Evolutionary conservation across 2,888 invertebrate species (phyloP).

Genomic region (Drosophila paramelanica): DNA sequence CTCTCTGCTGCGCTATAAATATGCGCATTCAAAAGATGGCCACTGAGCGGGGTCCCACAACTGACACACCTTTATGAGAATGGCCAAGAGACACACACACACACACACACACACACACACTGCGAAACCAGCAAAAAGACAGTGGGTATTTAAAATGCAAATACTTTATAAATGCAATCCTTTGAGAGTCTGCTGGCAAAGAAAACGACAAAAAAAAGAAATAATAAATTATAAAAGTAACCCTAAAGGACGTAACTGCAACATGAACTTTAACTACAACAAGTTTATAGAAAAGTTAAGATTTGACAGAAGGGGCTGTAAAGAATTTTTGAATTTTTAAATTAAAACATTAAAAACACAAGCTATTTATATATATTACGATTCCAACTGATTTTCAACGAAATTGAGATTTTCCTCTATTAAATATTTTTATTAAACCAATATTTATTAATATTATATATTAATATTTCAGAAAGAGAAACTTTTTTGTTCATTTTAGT

Average conservation of each 20-base stretch:
- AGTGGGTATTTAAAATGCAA: conserved; percentile 67
- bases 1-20: conserved; percentile 23
- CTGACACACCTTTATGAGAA: conserved; percentile 24
- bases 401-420: too few species aligned
- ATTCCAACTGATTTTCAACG: not conserved
- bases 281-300: conserved; percentile 11
- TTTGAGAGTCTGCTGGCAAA: not conserved
- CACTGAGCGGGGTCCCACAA: conserved; percentile 1
- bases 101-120: too few species aligned
- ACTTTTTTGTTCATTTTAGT: too few species aligned
- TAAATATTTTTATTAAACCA: too few species aligned
- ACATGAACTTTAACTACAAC: conserved; percentile 9
- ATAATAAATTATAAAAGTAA: conserved; percentile 42
- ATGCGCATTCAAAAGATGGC: conserved; percentile 16
- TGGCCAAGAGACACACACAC: not conserved
- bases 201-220: not conserved
- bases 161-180: conserved; percentile 62
- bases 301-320: not conserved
- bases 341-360: not conserved
- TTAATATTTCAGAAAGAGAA: too few species aligned
- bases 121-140: conserved; percentile 28
- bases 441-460: too few species aligned
- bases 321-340: not conserved
- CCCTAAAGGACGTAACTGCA: conserved; percentile 33
- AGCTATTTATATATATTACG: not conserved